Percentiles rank a stretch among this genome's conserved stretches.
These are phyloP conservation scores for Rhinichthys osculus DNA, from an alignment of 2,797 vertebrate species.

Conservation along the genomic window DNA sequence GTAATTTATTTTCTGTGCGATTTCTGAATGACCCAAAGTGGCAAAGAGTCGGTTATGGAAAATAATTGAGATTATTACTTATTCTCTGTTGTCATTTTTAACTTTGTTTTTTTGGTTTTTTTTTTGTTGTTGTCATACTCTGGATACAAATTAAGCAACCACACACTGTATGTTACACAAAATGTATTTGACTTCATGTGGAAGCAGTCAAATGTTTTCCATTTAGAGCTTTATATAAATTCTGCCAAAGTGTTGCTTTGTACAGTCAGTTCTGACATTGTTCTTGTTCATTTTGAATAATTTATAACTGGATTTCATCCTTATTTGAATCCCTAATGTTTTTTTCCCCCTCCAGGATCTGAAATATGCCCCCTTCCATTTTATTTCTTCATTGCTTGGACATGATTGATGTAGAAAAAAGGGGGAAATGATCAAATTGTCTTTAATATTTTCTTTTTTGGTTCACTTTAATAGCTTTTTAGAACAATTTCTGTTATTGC, in stretches of 20 bases:
- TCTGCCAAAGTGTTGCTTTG: conserved; percentile 75
- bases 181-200: conserved; percentile 25
- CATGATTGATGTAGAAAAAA: conserved; percentile 3
- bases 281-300: conserved; percentile 53
- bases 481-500: conserved; percentile 54
- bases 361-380: conserved; percentile 6
- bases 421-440: conserved; percentile 26
- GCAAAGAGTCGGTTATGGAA: conserved; percentile 3
- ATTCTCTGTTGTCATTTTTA: conserved; percentile 16
- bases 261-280: conserved; percentile 56
- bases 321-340: neutral
- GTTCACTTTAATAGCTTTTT: conserved; percentile 51
- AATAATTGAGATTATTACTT: neutral
- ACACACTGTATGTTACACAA: neutral
- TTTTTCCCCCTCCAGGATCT: neutral
- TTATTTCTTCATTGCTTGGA: conserved; percentile 12
- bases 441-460: conserved; percentile 48
- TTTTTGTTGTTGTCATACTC: neutral
- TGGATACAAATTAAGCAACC: conserved; percentile 23
- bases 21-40: conserved; percentile 11
- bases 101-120: neutral
- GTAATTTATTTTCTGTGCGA: conserved; percentile 39
- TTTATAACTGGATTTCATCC: conserved; percentile 16
- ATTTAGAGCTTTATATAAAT: conserved; percentile 75
- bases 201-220: conserved; percentile 71